Conservation (phyloP, 2,797 vertebrate species). For the Peromyscus melanophrys region DNA sequence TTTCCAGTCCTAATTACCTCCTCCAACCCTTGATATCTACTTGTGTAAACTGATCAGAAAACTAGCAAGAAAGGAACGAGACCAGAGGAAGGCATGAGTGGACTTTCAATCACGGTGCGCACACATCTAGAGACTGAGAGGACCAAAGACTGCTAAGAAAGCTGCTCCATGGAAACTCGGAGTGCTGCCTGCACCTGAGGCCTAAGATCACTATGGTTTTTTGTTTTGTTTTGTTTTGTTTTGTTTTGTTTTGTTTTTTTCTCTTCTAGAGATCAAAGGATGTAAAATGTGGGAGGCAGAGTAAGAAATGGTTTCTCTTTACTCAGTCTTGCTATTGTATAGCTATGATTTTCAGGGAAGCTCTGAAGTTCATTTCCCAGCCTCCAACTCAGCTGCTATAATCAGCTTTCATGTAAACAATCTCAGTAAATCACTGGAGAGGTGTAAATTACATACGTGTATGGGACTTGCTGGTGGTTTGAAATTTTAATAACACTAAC, state of each 20-base stretch:
- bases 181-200: background rate
- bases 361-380: conserved; percentile 2
- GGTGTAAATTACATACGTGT: background rate
- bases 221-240: background rate
- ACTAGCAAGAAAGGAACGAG: background rate
- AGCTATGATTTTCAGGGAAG: conserved; percentile 7
- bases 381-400: background rate
- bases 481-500: conserved; percentile 41
- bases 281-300: background rate
- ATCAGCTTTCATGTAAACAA: background rate
- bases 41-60: background rate
- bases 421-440: background rate
- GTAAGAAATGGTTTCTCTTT: background rate
- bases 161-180: background rate
- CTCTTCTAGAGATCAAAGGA: conserved; percentile 16
- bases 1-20: conserved; percentile 19
- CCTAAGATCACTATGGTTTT: background rate
- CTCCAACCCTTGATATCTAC: background rate
- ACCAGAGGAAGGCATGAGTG: background rate
- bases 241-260: background rate
- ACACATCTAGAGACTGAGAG: background rate
- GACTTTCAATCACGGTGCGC: background rate
- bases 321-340: background rate
- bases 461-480: background rate
- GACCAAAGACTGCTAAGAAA: background rate